Evolutionary conservation across 1,140 invertebrate genomes (phyloP), one percentile per base, ranked within the genome.

Genomic region (Brachionus koreanus): DNA sequence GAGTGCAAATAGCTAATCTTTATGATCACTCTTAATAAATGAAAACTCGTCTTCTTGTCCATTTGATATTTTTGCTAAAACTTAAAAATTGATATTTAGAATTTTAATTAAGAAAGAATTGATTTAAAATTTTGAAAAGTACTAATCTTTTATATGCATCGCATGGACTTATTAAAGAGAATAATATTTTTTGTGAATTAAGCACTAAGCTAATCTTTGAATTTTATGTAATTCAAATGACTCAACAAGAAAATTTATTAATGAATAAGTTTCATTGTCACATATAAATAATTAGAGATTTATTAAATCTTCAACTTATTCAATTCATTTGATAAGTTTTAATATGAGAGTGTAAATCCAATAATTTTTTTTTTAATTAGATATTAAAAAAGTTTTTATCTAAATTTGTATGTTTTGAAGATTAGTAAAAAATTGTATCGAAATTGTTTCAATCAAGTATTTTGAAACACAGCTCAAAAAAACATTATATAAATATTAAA

Each of bases 31-130:
- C 6, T 25, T 57, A 57, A 57, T 57, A 57, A 19, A 57, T 23
- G 49, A 57, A 37, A 39, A 19, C 33, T 69, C 7, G 16, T 16
- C 29, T 16, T 6, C 29, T 39, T 25, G 7, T 69, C 16, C 16
- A 37, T 69, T 37, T 37, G 33, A 19, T 69, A 16, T 69, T 37
- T 19, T 12, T 39, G 3, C 37, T 37, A 69, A 69, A 69, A 37
- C n/a, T n/a, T n/a, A n/a, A n/a, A 19, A 69, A 69, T 69, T 69
- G 65, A 69, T 69, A 69, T 69, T 69, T 69, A 69, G 35, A 69
- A 69, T 69, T 69, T 69, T 69, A 19, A 69, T 37, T 69, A 37
- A 69, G 33, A 19, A 37, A 37, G 29, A 69, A 12, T 65, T 65
- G 33, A 65, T 65, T 65, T 13, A 65, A 65, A 65, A 9, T 33